These are phyloP conservation scores for Stomatorhinus walkeri DNA, from an alignment of 2,797 vertebrate genomes.

Conservation along the genomic window DNA sequence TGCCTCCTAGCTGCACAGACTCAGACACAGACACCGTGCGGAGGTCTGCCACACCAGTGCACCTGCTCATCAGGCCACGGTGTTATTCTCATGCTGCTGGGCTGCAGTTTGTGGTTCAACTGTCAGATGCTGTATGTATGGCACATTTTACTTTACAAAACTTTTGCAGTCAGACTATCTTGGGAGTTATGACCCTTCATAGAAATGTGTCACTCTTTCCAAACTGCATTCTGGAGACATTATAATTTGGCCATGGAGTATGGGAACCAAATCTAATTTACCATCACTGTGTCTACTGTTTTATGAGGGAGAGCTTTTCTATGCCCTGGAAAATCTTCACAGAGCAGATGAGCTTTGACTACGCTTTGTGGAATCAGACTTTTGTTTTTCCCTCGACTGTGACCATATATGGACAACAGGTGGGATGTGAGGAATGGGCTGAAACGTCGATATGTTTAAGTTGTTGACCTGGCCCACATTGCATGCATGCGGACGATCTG, in stretches of 20 bases:
- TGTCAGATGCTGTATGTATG: not conserved
- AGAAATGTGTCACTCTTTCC: not conserved
- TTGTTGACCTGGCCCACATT: constrained; percentile 1
- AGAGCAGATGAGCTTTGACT: not conserved
- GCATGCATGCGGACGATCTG: not conserved
- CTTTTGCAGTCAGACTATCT: not conserved
- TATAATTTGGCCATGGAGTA: not conserved
- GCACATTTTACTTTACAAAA: not conserved
- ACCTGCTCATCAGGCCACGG: not conserved
- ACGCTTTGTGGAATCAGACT: not conserved
- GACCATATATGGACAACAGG: constrained; percentile 13
- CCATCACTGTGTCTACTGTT: not conserved
- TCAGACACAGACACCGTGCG: not conserved
- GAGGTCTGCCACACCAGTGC: not conserved
- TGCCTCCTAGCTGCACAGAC: not conserved
- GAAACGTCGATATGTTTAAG: constrained; percentile 3
- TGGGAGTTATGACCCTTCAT: not conserved
- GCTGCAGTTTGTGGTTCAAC: not conserved
- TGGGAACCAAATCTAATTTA: not conserved
- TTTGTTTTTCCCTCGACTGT: not conserved
- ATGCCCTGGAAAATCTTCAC: not conserved
- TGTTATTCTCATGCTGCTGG: not conserved
- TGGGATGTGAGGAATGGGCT: not conserved
- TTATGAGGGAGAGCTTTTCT: not conserved
- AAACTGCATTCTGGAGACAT: not conserved